Base-by-base conservation (phyloP, 2,797 vertebrate species). In the Delichon dasypus region DNA sequence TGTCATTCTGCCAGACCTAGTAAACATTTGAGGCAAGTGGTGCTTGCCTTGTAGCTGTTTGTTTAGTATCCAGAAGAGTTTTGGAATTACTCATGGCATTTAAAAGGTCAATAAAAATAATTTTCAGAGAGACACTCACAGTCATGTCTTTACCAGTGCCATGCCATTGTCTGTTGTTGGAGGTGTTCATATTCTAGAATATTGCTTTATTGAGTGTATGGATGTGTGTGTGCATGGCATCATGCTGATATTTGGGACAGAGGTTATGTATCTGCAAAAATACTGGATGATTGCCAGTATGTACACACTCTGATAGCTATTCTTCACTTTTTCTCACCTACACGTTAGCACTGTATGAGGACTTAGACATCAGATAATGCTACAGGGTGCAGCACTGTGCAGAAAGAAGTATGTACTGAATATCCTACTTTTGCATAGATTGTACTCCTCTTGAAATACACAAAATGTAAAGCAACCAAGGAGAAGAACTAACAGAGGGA, bases 81-180 rank as follows among this genome's bases (percentile, higher is more conserved):
- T 73, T 64, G 26, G 36, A 67, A 73, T 70, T 78, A 13, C 11
- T 78, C 10, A 5, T 29, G 47, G 22, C 21, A 22, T 64, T 17
- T 64, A 36, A 54, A 47, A 66, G 32, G 23, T 38, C 0, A 0
- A 45, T 66, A 55, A 58, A 89, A 61, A 5, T 38, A 29, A 47
- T 64, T 85, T 79, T 76, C 48, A 86, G 62, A 27, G 38, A 48
- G n/a, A 44, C 36, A 20, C 13, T 51, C 23, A n/a, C 7, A 47
- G 15, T 55, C 7, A 1, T 48, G 27, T 32, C 64, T 94, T 73
- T 60, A 51, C 21, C 26, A 34, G 54, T 27, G 27, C 8, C 16
- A 34, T 0, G 0, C 32, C 11, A 20, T 79, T 22, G 48, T 47
- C 44, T 54, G 3, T 29, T 62, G 27, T 50, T 22, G 42, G 22